Percentiles rank a stretch among this genome's conserved stretches.
Conservation (phyloP, 2,113 vertebrate species). For the Eulemur rufifrons region DNA sequence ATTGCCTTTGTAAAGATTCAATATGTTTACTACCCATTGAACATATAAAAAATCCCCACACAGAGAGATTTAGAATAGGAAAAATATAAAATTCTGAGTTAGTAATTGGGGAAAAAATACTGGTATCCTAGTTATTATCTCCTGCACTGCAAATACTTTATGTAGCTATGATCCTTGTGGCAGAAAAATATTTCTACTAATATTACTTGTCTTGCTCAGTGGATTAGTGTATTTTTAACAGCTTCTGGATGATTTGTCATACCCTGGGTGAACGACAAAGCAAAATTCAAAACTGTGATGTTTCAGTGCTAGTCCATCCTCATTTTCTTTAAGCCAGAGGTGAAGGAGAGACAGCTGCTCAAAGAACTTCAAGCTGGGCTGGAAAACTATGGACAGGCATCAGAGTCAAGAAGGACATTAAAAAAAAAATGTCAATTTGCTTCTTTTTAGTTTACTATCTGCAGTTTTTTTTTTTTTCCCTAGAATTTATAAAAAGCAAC, state of each 20-base stretch:
- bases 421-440: background rate
- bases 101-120: constrained; percentile 48
- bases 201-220: background rate
- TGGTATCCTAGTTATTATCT: background rate
- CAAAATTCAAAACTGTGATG: background rate
- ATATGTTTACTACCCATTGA: background rate
- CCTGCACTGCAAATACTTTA: background rate
- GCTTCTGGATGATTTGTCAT: background rate
- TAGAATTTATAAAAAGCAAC: background rate
- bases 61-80: background rate
- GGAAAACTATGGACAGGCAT: background rate
- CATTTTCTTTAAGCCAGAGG: background rate
- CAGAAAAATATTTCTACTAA: constrained; percentile 39
- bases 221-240: background rate
- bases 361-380: background rate
- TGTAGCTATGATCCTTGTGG: constrained; percentile 32
- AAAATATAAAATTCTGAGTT: background rate
- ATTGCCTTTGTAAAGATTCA: background rate
- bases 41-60: background rate
- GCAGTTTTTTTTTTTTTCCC: background rate
- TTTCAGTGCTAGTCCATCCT: background rate
- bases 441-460: background rate
- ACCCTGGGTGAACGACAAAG: background rate
- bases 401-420: background rate
- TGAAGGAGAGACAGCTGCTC: background rate